A percentile compares a stretch with the other conserved stretches of the same genome.
Evolutionary conservation across 2,888 invertebrate species (phyloP).

Genomic region (Lobophora halterata): DNA sequence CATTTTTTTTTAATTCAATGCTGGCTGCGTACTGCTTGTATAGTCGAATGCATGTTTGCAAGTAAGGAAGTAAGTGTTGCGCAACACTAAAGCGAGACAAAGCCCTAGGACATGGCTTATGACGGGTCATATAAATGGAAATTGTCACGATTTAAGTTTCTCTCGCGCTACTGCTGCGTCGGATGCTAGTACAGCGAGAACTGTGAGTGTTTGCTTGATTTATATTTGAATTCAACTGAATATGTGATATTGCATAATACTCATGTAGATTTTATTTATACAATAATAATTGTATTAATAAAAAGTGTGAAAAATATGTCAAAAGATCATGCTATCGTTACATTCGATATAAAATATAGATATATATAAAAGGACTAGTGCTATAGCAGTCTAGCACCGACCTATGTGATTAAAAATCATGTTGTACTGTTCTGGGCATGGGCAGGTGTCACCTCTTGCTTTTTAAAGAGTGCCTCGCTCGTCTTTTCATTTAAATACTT

Average conservation of each 20-base stretch:
- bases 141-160: slow-evolving; percentile 67
- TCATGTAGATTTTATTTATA: slow-evolving; percentile 3
- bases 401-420: too few relatives aligned
- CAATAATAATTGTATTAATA: too few relatives aligned
- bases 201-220: slow-evolving; percentile 16
- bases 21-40: background rate
- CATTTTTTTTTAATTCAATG: too few relatives aligned
- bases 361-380: too few relatives aligned
- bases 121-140: slow-evolving; percentile 68
- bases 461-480: too few relatives aligned
- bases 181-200: slow-evolving; percentile 8
- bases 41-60: slow-evolving; percentile 14
- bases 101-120: slow-evolving; percentile 57
- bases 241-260: background rate
- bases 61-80: slow-evolving; percentile 25
- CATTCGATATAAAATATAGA: too few relatives aligned
- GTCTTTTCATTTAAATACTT: too few relatives aligned
- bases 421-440: too few relatives aligned
- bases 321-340: too few relatives aligned
- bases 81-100: slow-evolving; percentile 50
- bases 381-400: too few relatives aligned
- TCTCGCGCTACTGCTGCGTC: slow-evolving; percentile 44
- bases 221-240: slow-evolving; percentile 9
- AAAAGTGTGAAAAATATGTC: too few relatives aligned
- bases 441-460: too few relatives aligned